Evolutionary conservation across 2,113 vertebrate species (phyloP).

Genomic region (Camelus bactrianus): DNA sequence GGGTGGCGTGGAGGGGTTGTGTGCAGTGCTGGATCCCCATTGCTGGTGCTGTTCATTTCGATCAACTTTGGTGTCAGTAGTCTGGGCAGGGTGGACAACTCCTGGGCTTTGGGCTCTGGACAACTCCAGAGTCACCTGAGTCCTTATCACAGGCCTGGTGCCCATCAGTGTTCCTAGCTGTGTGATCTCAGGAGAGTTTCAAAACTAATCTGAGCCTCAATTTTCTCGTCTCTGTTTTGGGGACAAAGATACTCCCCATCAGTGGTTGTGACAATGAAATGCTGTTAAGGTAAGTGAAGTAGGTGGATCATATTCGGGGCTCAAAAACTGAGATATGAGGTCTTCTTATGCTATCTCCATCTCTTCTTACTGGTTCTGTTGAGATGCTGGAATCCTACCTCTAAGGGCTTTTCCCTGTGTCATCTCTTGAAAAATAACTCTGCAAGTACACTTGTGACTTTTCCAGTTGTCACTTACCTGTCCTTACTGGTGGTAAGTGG

Average conservation of each 20-base stretch:
- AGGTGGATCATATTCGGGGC: neutral
- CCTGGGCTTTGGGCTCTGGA: neutral
- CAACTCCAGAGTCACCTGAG: no score
- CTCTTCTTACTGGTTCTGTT: neutral
- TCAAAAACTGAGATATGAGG: neutral
- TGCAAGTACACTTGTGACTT: neutral
- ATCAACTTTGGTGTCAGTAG: neutral
- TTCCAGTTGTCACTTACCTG: neutral
- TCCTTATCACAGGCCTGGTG: neutral
- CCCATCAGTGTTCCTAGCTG: rapidly evolving
- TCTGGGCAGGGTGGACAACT: neutral
- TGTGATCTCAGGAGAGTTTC: neutral
- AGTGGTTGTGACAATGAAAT: neutral
- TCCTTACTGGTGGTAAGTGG: neutral
- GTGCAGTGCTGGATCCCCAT: no score
- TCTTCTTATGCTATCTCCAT: neutral
- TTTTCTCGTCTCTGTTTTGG: neutral
- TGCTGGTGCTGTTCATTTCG: neutral
- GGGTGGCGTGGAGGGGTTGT: neutral
- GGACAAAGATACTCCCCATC: neutral
- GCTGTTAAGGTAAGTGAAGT: neutral
- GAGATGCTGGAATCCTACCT: neutral
- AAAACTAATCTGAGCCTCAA: neutral
- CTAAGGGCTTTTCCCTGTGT: neutral
- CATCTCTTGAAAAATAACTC: neutral